Evolutionary conservation across 2,888 invertebrate species (phyloP).

Genomic region (Augochlorella aurata): DNA sequence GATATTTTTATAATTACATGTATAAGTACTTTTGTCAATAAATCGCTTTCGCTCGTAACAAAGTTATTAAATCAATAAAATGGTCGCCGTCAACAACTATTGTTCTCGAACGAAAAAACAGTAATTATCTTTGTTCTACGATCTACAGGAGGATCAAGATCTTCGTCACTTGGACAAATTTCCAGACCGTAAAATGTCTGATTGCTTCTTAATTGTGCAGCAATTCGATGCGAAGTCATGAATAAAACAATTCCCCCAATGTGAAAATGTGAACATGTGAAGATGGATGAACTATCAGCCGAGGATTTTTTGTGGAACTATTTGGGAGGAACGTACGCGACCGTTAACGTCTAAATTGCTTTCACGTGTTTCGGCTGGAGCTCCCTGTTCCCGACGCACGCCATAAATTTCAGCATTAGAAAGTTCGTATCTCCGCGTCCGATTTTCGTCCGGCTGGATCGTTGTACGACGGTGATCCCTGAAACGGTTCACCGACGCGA

Average conservation of each 20-base stretch:
- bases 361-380: slow-evolving; percentile 6
- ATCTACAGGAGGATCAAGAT: too few species aligned
- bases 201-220: too few species aligned
- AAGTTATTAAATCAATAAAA: too few species aligned
- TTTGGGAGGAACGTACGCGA: background rate
- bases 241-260: background rate
- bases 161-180: too few species aligned
- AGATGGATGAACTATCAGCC: background rate
- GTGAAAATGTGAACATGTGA: background rate
- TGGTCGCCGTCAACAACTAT: too few species aligned
- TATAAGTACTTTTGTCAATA: too few species aligned
- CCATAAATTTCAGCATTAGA: slow-evolving; percentile 7
- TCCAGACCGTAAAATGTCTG: too few species aligned
- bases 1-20: too few species aligned
- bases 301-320: background rate
- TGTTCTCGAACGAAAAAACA: too few species aligned
- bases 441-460: background rate
- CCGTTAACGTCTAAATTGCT: slow-evolving; percentile 8
- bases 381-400: background rate
- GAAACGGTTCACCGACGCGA: background rate
- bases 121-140: too few species aligned
- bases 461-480: background rate
- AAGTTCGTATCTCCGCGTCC: slow-evolving; percentile 1
- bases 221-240: background rate
- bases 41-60: too few species aligned